Base-by-base conservation (phyloP, 2,888 invertebrate species). In the Drosophila multiciliata region DNA sequence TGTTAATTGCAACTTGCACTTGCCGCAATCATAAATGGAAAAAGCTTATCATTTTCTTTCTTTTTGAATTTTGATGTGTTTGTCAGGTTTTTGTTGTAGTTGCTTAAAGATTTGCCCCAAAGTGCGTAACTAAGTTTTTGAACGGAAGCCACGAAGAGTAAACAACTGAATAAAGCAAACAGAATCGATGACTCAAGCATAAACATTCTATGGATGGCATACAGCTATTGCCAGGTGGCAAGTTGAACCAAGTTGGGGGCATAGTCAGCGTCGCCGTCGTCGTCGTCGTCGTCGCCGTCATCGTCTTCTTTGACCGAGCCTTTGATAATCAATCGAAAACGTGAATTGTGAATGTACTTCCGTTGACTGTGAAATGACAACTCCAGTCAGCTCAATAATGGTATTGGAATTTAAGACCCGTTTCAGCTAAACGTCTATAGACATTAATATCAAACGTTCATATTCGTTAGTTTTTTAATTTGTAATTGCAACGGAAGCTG, bases 171-270 rank as follows among this genome's bases (percentile, higher is more conserved):
- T 32, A 15, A 38, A n/a, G 55, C 38, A 55, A 55, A 55, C 55
- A 38, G 9, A 32, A 42, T 15, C 32, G 57, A 57, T 84, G 89
- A 83, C 71, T 87, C 79, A 87, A 79, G 73, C 73, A 81, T 81
- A 71, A 68, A 68, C 69, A 81, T 89, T 89, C 87, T 66, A 78
- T 64, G 53, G 80, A 58, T 53, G 15, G 23, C 20, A 23, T 12
- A 7, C 12, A 7, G 20, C 26, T 29, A 29, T 11, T n/a, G 26
- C 33, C 12, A 8, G 36, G 53, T 69, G 67, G 68, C 67, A 58
- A 54, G 42, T 50, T 62, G 59, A 60, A 45, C 54, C 23, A 61
- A 26, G 53, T 42, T 58, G 29, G 58, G 42, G 54, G 65, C 64
- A 50, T 20, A 54, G n/a, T 20, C 33, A 32, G 40, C 55, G 45